Percentiles rank a stretch among this genome's conserved stretches.
phyloP scores from a whole-genome alignment of 2,888 invertebrate species.

The Lymantria monacha region DNA sequence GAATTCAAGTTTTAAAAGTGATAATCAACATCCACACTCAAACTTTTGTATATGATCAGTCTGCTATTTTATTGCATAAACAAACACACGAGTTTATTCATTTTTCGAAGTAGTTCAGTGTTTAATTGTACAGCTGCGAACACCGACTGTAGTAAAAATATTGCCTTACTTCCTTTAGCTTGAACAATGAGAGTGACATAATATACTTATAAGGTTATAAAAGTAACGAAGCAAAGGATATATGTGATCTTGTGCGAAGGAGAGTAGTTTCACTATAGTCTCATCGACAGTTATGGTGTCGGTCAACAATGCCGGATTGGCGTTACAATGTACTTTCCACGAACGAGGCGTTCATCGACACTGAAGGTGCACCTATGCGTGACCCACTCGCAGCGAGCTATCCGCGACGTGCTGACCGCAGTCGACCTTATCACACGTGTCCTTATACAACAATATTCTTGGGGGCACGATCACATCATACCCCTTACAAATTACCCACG shows the following conservation, averaged over 20 bases:
- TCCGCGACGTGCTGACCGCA: slow-evolving; percentile 78
- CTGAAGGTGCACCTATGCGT: slow-evolving; percentile 51
- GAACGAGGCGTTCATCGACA: slow-evolving; percentile 75
- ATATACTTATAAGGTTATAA: slow-evolving; percentile 28
- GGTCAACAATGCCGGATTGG: slow-evolving; percentile 78
- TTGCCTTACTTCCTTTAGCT: slow-evolving; percentile 38
- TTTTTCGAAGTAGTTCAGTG: slow-evolving; percentile 18
- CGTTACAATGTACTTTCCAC: slow-evolving; percentile 80
- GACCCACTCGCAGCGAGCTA: slow-evolving; percentile 75
- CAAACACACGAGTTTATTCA: slow-evolving; percentile 9
- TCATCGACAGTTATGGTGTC: slow-evolving; percentile 64
- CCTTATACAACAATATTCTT: slow-evolving; percentile 76
- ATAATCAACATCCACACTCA: too few species aligned
- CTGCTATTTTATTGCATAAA: not conserved
- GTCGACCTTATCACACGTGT: slow-evolving; percentile 71
- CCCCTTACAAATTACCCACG: slow-evolving; percentile 55
- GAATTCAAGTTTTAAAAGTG: too few species aligned
- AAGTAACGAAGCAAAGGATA: slow-evolving; percentile 9
- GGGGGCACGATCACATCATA: slow-evolving; percentile 57
- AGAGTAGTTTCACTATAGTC: slow-evolving; percentile 37
- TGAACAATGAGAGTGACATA: slow-evolving; percentile 48
- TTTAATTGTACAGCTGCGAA: slow-evolving; percentile 56
- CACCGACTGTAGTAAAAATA: slow-evolving; percentile 55
- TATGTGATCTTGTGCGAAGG: slow-evolving; percentile 38
- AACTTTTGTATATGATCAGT: too few species aligned